Evolutionary conservation across 2,888 invertebrate genomes (phyloP).

Genomic region (Aphodius granarius): DNA sequence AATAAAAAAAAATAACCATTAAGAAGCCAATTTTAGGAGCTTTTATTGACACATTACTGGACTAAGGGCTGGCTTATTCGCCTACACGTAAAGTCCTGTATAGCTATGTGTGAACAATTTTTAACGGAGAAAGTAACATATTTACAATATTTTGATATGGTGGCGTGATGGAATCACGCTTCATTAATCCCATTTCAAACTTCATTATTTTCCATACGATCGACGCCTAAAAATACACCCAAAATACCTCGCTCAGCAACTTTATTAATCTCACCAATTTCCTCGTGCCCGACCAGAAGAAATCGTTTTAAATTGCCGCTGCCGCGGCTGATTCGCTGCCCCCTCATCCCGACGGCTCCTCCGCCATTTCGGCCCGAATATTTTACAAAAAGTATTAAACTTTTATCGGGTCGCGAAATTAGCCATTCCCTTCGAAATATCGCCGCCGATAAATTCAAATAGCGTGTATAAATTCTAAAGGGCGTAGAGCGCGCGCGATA

Average conservation of each 20-base stretch:
- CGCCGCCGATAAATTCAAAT: slow-evolving; percentile 23
- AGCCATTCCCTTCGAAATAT: slow-evolving; percentile 19
- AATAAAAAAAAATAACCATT: no score
- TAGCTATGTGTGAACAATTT: no score
- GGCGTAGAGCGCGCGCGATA: slow-evolving; percentile 6
- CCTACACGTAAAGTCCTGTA: no score
- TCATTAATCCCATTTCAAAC: not conserved
- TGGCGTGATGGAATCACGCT: no score
- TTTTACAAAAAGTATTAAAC: slow-evolving; percentile 18
- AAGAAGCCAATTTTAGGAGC: no score
- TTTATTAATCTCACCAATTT: not conserved
- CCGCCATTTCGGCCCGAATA: not conserved
- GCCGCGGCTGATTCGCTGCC: not conserved
- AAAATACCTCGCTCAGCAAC: not conserved
- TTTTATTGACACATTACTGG: no score
- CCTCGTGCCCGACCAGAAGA: not conserved
- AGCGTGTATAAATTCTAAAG: slow-evolving; percentile 22
- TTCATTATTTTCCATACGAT: not conserved
- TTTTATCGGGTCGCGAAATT: slow-evolving; percentile 19
- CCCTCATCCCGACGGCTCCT: no score
- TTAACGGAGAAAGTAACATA: no score
- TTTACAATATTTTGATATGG: no score
- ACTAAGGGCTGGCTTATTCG: no score
- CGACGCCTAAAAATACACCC: no score
- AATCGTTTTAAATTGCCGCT: not conserved